Percentiles rank a stretch among this genome's conserved stretches.
These are phyloP conservation scores for Gymnodraco acuticeps DNA, from an alignment of 2,797 vertebrate species.

Conservation along the genomic window DNA sequence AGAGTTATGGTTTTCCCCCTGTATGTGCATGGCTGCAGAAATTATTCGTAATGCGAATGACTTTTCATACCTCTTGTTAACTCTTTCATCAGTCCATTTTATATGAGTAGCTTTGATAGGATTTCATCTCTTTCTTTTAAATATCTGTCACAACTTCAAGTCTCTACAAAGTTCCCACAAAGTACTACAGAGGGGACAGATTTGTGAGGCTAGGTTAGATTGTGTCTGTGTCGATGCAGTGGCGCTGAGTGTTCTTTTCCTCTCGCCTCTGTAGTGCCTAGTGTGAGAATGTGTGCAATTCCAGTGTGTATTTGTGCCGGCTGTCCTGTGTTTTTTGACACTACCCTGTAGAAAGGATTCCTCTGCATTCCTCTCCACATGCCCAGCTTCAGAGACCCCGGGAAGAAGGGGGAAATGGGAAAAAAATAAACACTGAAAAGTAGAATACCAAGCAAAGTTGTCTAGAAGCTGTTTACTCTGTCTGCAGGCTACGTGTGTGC, in stretches of 20 bases:
- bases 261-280: slow-evolving; percentile 11
- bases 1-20: slow-evolving; percentile 48
- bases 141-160: slow-evolving; percentile 23
- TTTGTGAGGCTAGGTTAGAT: slow-evolving; percentile 1
- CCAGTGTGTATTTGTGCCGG: slow-evolving; percentile 30
- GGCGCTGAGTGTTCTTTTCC: slow-evolving; percentile 8
- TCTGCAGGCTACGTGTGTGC: too few relatives aligned
- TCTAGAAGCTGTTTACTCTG: slow-evolving; percentile 70
- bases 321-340: slow-evolving; percentile 28
- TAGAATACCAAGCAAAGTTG: slow-evolving; percentile 56
- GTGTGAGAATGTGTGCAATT: slow-evolving; percentile 17
- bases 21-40: slow-evolving; percentile 50
- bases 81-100: slow-evolving; percentile 30
- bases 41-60: slow-evolving; percentile 31
- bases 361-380: slow-evolving; percentile 48
- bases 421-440: slow-evolving; percentile 35
- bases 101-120: slow-evolving; percentile 5
- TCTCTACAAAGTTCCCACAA: slow-evolving; percentile 21
- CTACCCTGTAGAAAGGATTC: slow-evolving; percentile 45
- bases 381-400: slow-evolving; percentile 40
- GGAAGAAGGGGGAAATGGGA: slow-evolving; percentile 18
- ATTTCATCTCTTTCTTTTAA: slow-evolving; percentile 31
- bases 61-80: slow-evolving; percentile 34
- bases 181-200: not conserved
- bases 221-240: slow-evolving; percentile 9